These are phyloP conservation scores for Anisognathus igniventris DNA, from an alignment of 2,797 vertebrate genomes.

Conservation along the genomic window DNA sequence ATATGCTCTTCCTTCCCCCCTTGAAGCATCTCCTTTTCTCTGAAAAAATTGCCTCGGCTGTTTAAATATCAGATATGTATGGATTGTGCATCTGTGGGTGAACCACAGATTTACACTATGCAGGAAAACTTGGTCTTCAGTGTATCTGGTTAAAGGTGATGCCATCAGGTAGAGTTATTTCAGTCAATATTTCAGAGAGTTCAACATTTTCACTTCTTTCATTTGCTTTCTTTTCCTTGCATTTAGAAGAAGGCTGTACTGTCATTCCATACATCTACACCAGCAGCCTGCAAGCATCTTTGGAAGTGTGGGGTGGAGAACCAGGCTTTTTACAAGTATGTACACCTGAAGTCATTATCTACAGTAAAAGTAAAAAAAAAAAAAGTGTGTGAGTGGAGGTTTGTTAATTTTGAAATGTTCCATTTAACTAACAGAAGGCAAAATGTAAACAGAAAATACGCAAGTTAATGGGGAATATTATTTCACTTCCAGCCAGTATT, in stretches of 20 bases:
- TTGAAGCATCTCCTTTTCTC: background rate
- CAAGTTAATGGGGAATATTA: background rate
- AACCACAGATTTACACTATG: background rate
- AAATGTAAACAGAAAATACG: background rate
- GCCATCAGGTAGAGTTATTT: background rate
- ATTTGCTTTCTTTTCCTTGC: conserved; percentile 60
- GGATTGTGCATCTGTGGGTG: background rate
- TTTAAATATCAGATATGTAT: background rate
- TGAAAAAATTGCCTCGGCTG: background rate
- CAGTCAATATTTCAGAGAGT: background rate
- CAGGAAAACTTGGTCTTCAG: background rate
- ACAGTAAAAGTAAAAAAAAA: background rate
- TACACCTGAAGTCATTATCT: background rate
- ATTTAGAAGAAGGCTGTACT: conserved; percentile 92
- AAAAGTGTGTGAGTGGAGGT: background rate
- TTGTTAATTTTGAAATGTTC: background rate
- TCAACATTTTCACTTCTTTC: background rate
- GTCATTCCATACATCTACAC: conserved; percentile 96
- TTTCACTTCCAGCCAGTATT: background rate
- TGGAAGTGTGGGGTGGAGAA: conserved; percentile 99
- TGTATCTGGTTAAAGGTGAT: background rate
- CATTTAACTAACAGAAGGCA: background rate
- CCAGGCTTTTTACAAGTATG: conserved; percentile 99
- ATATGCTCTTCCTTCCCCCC: background rate
- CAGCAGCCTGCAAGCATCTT: conserved; percentile 97